Evolutionary conservation across 2,113 vertebrate species (phyloP).

Genomic region (Prinia subflava): DNA sequence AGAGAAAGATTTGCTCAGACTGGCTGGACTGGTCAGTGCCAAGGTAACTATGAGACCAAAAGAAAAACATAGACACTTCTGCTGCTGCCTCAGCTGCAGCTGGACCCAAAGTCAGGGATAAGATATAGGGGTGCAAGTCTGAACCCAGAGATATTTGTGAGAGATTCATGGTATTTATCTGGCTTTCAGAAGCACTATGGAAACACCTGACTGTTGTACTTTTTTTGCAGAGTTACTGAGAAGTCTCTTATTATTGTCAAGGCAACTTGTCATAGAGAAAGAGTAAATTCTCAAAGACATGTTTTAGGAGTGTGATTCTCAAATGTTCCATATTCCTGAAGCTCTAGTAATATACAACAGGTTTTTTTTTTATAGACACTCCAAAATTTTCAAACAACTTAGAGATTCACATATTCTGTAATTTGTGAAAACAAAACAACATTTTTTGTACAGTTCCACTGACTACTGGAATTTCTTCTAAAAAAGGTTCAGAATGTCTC

Average conservation of each 20-base stretch:
- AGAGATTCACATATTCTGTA: background rate
- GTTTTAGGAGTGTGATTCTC: background rate
- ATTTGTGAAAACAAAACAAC: too few species aligned
- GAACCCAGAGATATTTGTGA: background rate
- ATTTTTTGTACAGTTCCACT: background rate
- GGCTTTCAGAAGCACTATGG: background rate
- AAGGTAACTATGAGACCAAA: background rate
- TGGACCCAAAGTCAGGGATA: background rate
- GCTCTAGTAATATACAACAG: background rate
- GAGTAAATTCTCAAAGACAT: background rate
- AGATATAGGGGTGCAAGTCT: background rate
- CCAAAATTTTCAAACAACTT: background rate
- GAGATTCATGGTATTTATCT: background rate
- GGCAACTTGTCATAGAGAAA: background rate
- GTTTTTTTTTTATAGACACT: accelerated
- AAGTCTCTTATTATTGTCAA: background rate
- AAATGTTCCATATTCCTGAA: background rate
- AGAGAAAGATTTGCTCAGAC: background rate
- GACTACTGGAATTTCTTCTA: background rate
- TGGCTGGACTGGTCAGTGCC: background rate
- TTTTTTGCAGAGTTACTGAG: background rate
- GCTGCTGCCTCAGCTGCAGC: background rate
- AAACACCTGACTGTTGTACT: background rate
- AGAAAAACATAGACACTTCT: background rate
- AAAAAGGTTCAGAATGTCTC: background rate